These are phyloP conservation scores for Pammene fasciana DNA, from an alignment of 2,888 invertebrate species.

Conservation along the genomic window DNA sequence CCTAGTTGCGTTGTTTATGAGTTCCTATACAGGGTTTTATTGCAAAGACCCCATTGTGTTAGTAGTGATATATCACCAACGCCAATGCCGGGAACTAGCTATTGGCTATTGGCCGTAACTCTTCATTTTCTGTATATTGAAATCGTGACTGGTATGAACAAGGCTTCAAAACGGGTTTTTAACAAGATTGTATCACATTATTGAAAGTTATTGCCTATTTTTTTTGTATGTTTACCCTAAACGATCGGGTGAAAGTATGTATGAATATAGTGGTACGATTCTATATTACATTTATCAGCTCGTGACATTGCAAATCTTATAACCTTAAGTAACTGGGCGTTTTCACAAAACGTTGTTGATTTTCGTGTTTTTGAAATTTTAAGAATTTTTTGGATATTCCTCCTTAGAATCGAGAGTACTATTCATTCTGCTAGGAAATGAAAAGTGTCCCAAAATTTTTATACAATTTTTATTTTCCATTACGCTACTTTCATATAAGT, in stretches of 20 bases:
- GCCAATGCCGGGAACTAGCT: conserved; percentile 59
- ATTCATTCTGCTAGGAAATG: too few species aligned
- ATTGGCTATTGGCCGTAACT: conserved; percentile 56
- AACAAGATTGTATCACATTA: conserved; percentile 39
- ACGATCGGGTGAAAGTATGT: not conserved
- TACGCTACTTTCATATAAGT: too few species aligned
- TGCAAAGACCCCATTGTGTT: conserved; percentile 54
- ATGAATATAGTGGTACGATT: not conserved
- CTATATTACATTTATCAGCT: not conserved
- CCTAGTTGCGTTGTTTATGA: conserved; percentile 52
- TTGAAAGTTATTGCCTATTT: conserved; percentile 19
- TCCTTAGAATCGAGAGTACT: too few species aligned
- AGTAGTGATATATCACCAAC: conserved; percentile 61
- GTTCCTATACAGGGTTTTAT: conserved; percentile 59
- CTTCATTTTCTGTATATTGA: conserved; percentile 68
- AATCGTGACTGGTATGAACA: conserved; percentile 70
- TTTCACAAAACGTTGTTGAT: too few species aligned
- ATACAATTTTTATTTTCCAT: too few species aligned
- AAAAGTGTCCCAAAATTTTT: too few species aligned
- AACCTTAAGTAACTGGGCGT: too few species aligned
- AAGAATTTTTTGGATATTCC: too few species aligned
- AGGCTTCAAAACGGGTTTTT: conserved; percentile 50
- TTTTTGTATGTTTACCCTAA: not conserved
- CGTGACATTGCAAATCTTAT: too few species aligned
- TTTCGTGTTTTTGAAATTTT: too few species aligned